A percentile compares a stretch with the other conserved stretches of the same genome.
These are phyloP conservation scores for Thunnus thynnus DNA, from an alignment of 2,113 vertebrate genomes.

Conservation along the genomic window DNA sequence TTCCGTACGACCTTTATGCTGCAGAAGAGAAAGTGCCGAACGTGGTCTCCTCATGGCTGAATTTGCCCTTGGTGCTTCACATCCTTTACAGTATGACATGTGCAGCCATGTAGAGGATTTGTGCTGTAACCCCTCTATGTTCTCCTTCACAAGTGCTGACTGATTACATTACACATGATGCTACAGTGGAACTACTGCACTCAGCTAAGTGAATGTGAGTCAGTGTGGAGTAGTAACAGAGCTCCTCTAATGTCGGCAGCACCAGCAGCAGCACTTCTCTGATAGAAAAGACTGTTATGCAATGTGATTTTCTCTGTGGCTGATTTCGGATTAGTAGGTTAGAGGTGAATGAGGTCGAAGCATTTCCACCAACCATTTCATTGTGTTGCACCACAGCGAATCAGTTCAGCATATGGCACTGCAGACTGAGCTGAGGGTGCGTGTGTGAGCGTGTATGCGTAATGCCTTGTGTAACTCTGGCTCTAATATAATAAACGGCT, in stretches of 20 bases:
- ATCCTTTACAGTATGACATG: neutral
- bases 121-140: constrained; percentile 20
- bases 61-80: neutral
- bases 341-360: constrained; percentile 31
- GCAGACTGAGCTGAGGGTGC: neutral
- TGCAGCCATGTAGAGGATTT: neutral
- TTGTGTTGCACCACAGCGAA: constrained; percentile 34
- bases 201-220: neutral
- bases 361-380: constrained; percentile 16
- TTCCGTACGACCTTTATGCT: neutral
- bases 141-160: neutral
- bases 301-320: constrained; percentile 55
- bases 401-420: constrained; percentile 13
- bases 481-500: neutral
- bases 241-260: constrained; percentile 4
- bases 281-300: constrained; percentile 52
- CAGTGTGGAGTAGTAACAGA: neutral
- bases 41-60: neutral
- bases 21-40: neutral
- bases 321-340: constrained; percentile 45
- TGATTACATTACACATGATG: constrained; percentile 1
- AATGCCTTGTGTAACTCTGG: neutral
- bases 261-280: constrained; percentile 18
- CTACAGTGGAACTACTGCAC: neutral
- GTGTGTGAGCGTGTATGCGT: neutral